Evolutionary conservation across 2,113 vertebrate genomes (phyloP).

Genomic region (Chlorodrepanis virens): DNA sequence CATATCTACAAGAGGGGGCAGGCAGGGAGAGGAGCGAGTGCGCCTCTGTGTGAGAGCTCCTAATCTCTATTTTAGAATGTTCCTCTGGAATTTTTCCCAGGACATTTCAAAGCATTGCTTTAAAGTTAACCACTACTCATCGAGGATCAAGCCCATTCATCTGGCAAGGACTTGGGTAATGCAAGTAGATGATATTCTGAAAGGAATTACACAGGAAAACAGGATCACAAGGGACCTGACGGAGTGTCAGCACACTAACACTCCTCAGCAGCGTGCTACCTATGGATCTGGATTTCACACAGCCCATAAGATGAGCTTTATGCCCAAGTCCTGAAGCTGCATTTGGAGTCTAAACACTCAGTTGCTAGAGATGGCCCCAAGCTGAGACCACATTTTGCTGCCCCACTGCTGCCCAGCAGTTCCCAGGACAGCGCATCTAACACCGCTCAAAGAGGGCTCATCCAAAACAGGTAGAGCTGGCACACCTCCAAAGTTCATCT

Average conservation of each 20-base stretch:
- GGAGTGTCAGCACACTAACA: constrained; percentile 55
- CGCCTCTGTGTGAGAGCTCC: not conserved
- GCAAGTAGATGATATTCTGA: not conserved
- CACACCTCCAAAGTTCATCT: not conserved
- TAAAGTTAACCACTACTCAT: constrained; percentile 39
- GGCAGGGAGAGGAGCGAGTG: not conserved
- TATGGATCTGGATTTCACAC: not conserved
- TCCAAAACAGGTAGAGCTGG: not conserved
- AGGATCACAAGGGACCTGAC: not conserved
- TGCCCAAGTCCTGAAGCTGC: not conserved
- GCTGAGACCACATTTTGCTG: not conserved
- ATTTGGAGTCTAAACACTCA: not conserved
- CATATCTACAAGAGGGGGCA: not conserved
- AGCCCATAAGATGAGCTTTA: not conserved
- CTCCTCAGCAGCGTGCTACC: constrained; percentile 39
- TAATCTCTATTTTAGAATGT: constrained; percentile 48
- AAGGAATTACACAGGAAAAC: constrained; percentile 28
- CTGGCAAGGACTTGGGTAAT: constrained; percentile 24
- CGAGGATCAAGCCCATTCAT: constrained; percentile 1
- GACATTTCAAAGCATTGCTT: constrained; percentile 47
- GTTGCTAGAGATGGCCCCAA: not conserved
- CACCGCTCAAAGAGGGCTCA: not conserved
- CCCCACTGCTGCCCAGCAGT: not conserved
- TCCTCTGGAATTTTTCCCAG: constrained; percentile 57
- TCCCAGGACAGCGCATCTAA: not conserved